phyloP scores from a whole-genome alignment of 2,113 vertebrate species.

The Motacilla alba region DNA sequence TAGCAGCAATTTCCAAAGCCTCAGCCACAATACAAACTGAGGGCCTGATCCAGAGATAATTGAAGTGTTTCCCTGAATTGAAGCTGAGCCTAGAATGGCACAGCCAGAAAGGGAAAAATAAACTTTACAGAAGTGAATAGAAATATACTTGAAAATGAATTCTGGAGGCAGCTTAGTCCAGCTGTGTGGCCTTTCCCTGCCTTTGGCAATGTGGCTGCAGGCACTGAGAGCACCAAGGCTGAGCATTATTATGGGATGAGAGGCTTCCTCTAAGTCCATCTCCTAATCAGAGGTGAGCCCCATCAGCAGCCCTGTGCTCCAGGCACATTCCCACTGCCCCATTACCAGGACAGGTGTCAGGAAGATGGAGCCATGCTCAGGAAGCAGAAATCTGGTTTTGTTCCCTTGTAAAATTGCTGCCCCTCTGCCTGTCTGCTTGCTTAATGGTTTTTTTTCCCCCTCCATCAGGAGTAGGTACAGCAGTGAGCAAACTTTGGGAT shows the following conservation, averaged over 20 bases:
- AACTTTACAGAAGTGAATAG: neutral
- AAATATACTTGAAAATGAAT: neutral
- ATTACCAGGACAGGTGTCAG: neutral
- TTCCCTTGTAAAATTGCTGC: neutral
- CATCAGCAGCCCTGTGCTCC: neutral
- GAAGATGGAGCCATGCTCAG: neutral
- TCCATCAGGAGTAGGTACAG: neutral
- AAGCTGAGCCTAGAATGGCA: neutral
- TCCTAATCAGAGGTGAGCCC: neutral
- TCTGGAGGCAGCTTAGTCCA: neutral
- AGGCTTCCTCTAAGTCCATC: neutral
- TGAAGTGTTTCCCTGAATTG: constrained; percentile 31
- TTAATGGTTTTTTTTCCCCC: neutral
- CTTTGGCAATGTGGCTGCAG: neutral
- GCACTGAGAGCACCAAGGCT: rapidly evolving
- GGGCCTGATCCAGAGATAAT: constrained; percentile 42
- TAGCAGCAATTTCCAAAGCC: constrained; percentile 35
- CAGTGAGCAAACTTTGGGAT: neutral
- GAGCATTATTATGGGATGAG: neutral
- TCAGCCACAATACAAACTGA: neutral
- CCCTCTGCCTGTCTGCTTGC: neutral
- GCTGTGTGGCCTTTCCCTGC: neutral
- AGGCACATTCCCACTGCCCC: neutral
- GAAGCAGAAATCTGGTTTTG: neutral
- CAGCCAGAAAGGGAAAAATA: neutral